Conservation (phyloP, 2,113 vertebrate species). For the Vulpes vulpes region DNA sequence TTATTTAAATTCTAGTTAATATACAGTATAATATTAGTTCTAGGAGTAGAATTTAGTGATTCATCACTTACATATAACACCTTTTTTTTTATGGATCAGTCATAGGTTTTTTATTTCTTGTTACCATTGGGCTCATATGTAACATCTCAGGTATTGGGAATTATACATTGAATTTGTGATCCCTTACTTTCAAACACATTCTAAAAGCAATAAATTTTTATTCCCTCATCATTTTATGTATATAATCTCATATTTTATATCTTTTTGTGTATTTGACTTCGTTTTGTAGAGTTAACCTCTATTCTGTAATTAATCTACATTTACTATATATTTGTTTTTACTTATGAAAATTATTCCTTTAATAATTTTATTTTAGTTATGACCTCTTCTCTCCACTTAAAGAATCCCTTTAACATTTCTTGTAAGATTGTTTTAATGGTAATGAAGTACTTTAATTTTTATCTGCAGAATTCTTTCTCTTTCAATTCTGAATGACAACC, state of each 20-base stretch:
- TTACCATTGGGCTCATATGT: not conserved
- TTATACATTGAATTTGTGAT: not conserved
- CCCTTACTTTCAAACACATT: not conserved
- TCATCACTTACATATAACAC: not conserved
- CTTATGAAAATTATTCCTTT: not conserved
- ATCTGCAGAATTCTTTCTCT: not conserved
- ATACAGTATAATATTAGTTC: not conserved
- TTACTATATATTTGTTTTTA: not conserved
- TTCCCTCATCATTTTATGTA: not conserved
- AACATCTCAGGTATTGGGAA: not conserved
- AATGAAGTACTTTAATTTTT: not conserved
- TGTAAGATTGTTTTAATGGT: too few species aligned
- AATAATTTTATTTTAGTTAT: not conserved
- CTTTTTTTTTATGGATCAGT: not conserved
- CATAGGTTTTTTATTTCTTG: not conserved
- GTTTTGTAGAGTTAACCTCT: not conserved
- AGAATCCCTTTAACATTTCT: not conserved
- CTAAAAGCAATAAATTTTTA: not conserved
- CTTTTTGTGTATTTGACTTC: not conserved
- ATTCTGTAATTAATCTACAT: not conserved
- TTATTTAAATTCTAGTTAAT: not conserved
- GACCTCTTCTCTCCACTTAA: not conserved
- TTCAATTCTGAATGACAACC: not conserved
- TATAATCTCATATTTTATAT: not conserved
- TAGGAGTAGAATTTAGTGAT: not conserved